Base-by-base conservation (phyloP, 2,888 invertebrate genomes). In the Tiphia femorata region DNA sequence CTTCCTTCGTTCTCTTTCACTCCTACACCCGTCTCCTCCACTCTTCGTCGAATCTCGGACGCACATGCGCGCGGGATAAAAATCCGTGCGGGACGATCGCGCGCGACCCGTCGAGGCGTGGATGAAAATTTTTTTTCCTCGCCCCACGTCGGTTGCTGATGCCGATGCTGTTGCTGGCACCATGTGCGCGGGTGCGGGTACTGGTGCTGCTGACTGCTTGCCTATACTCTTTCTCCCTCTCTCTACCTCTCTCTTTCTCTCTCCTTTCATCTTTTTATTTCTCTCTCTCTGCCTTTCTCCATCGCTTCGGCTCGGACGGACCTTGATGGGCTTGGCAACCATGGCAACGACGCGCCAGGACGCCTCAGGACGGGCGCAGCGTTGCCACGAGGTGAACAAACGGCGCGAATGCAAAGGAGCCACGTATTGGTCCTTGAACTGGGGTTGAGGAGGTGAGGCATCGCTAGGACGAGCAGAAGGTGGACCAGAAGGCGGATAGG, bases 321-420 rank as follows among this genome's bases (percentile, higher is more conserved):
- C 72, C 72, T 68, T 56, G 68, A 62, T 59, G 70, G 63, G 70
- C 73, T 64, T 64, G 70, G 70, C 70, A 70, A 73, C 70, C 70
- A 65, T 65, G 70, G 72, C 65, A 65, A 69, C 72, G 60, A 72
- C 33, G 58, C 55, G 60, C 57, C 52, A 50, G 49, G 57, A 49
- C 30, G 54, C n/a, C n/a, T n/a, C n/a, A n/a, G n/a, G n/a, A n/a
- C n/a, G n/a, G n/a, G 8, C 38, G 62, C 68, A 54, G 56, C 49
- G 58, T 60, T 58, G 66, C 53, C 53, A 51, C 33, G 65, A 70
- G 70, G 67, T 60, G 70, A 70, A 70, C 64, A 67, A 56, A 73
- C 66, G 61, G n/a, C 58, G 52, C 52, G 64, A 72, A 70, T 70
- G 70, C 62, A 70, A 70, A 72, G 49, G 58, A 69, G 65, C 53